A percentile compares a stretch with the other conserved stretches of the same genome.
Conservation (phyloP, 2,797 vertebrate species). For the Gadopsis marmoratus region DNA sequence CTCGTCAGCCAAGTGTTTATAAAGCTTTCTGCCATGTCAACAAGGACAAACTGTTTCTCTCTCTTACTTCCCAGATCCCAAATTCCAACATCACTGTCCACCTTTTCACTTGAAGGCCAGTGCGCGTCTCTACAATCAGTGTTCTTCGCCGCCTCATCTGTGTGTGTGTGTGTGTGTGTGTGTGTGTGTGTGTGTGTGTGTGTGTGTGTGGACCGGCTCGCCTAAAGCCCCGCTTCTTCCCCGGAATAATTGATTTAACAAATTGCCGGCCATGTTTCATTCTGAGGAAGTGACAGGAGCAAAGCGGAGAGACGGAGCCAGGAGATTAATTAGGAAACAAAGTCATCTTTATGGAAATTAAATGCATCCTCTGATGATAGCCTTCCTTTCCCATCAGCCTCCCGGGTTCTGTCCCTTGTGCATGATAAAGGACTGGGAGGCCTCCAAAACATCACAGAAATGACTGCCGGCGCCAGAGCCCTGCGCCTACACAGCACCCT, state of each 20-base stretch:
- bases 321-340: constrained; percentile 86
- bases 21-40: constrained; percentile 80
- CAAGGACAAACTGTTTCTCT: constrained; percentile 76
- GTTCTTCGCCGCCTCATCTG: constrained; percentile 44
- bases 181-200: constrained; percentile 3
- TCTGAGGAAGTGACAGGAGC: constrained; percentile 82
- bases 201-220: constrained; percentile 23
- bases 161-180: constrained; percentile 23
- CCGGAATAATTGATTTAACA: constrained; percentile 87
- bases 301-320: constrained; percentile 79
- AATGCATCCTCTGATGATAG: constrained; percentile 81
- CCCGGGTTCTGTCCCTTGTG: constrained; percentile 62
- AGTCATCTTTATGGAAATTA: constrained; percentile 86
- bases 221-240: constrained; percentile 66
- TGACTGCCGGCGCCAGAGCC: constrained; percentile 50
- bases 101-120: constrained; percentile 50
- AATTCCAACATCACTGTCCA: constrained; percentile 46
- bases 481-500: constrained; percentile 57
- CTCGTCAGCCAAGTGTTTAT: constrained; percentile 81
- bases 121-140: constrained; percentile 28
- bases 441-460: constrained; percentile 72
- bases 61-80: constrained; percentile 45
- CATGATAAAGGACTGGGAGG: constrained; percentile 66
- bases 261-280: constrained; percentile 86
- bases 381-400: constrained; percentile 73